Evolutionary conservation across 2,113 vertebrate genomes (phyloP), one percentile per base, ranked within the genome.

Genomic region (Platysteira castanea): DNA sequence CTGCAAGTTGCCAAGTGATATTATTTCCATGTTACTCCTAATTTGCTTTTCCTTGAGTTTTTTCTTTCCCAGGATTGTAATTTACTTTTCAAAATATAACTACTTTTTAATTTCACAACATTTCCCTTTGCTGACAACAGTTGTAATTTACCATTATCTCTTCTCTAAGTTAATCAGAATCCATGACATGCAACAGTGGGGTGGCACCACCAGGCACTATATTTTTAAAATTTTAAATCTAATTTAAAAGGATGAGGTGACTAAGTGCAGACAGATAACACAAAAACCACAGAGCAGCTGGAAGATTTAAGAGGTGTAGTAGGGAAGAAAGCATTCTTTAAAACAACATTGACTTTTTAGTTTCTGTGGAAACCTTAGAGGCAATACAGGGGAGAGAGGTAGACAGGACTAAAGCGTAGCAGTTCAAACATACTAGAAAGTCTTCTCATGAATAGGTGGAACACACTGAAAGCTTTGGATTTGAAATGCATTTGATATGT

Each of bases 231-330:
- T 87, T 82, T 70, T 79, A 73, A 70, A 87, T 60, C 74, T 94
- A 69, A 93, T 87, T 93, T 91, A 65, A 96, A 91, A 89, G 35
- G 41, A 78, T 89, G 75, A 94, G 53, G 87, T 91, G 87, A 91
- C 63, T 69, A 69, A 76, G 65, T 76, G 75, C 19, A 17, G 81
- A 92, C 84, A 96, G 82, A 82, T 63, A 91, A 73, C 70, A 82
- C n/a, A 87, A 83, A 93, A 87, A 54, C 26, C 65, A 27, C 78
- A 94, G 4, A 85, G 84, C 82, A 90, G 75, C 71, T 57, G 28
- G 70, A 88, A 94, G 87, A 95, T 89, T 95, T 83, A 96, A 91
- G 93, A 95, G 84, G 74, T 87, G 65, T 68, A 88, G 59, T 13
- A 77, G 50, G 35, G 87, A 96, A 87, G 82, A 96, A 87, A 90